Evolutionary conservation across 2,797 vertebrate genomes (phyloP), one percentile per base, ranked within the genome.

Genomic region (Mormyrops attenuatus): DNA sequence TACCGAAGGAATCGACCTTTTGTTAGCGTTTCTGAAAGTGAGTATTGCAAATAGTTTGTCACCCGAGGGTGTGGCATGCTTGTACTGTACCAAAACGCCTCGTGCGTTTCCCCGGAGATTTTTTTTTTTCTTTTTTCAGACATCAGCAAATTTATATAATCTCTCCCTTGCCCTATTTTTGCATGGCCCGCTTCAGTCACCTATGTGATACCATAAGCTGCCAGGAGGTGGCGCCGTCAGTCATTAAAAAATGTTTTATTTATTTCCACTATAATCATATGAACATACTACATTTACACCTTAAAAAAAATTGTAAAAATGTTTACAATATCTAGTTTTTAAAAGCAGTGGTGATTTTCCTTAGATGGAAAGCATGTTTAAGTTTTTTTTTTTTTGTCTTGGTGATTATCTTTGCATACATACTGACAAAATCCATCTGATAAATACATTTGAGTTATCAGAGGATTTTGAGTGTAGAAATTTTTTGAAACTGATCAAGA

Each of bases 21-120:
- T 99, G 96, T 96, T 97, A 55, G 95, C 96, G 89, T 99, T 99
- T 95, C 97, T 99, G 94, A 97, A 97, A 95, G 98, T 99, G 96
- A 97, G 97, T 95, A 85, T 87, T 53, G 2, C 82, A 44, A 11
- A 85, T 26, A 13, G 41, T 85, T 30, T 87, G 1, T 30, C 34
- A 20, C 85, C 15, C 8, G 30, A 17, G 30, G 34, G 3, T 66
- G n/a, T 63, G 20, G 41, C 57, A 22, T 88, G 53, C 1, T 50
- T 85, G 9, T 85, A 52, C n/a, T 50, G 82, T 85, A n/a, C 47
- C 49, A n/a, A 9, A 50, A 44, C 1, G 47, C 82, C 41, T 50
- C n/a, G 47, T 49, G 47, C 9, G 41, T 84, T 47, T 84, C 80
- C 38, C 80, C 38, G 80, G 8, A 84, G 44, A 22, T 9, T n/a